Evolutionary conservation across 92 coral and sea anemone genomes (phyloP), one percentile per base, ranked within the genome.

Genomic region (Porites lobata): DNA sequence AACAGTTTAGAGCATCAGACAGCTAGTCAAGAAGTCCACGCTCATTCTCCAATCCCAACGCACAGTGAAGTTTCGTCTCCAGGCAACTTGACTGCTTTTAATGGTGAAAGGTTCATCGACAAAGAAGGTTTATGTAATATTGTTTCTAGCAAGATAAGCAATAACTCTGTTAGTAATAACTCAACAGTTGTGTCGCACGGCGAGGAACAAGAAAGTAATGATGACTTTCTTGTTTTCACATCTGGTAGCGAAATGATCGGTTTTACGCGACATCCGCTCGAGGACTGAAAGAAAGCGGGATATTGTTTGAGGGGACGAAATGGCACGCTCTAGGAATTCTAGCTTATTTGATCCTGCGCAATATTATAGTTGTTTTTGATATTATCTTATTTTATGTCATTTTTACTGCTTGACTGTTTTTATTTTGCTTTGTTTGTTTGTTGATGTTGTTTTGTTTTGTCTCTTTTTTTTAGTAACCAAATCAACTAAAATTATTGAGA

Each of bases 201-300:
- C 76, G 10, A 81, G 59, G 70, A 69, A n/a, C n/a, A 73, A 54
- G 84, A 65, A 51, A 67, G 69, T 81, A 29, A 79, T 59, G 52
- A 59, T 6, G 80, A 54, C 52, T 29, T 43, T 47, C 71, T 84
- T 1, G 63, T 74, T 8, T 61, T 73, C 18, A 50, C 80, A 0
- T 69, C 76, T 14, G 96, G 98, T 2, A 94, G 98, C 68, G 94
- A 84, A 8, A 92, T 92, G 89, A 86, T 94, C 50, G 93, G 94
- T 0, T 92, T 94, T 80, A 76, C 91, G 50, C 94, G 94, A 4
- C 98, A 92, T 72, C 98, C 98, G 21, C 85, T 92, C 43, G 96
- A 94, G 38, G 91, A 88, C 77, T 94, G 47, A 26, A 26, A 26
- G 29, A 26, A 26, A 26, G 29, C 29, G 29, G 29, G 29, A 26